Evolutionary conservation across 2,113 vertebrate species (phyloP).

Genomic region (Sula dactylatra): DNA sequence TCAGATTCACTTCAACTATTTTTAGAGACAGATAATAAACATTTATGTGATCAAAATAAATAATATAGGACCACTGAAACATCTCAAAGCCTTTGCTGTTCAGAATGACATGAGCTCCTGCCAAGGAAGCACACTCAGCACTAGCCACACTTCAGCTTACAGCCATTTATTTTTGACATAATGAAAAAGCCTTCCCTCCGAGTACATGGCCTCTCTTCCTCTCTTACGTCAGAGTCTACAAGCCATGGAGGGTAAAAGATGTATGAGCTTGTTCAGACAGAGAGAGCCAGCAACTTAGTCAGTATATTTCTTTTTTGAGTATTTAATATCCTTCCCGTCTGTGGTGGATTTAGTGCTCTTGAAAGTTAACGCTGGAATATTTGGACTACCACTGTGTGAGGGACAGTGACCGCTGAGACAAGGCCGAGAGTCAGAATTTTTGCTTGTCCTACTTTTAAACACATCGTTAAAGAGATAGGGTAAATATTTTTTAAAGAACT

Average conservation of each 20-base stretch:
- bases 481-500: neutral
- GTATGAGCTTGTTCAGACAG: neutral
- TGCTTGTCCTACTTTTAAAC: neutral
- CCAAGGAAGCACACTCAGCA: neutral
- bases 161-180: neutral
- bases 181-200: neutral
- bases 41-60: constrained; percentile 38
- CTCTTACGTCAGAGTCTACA: neutral
- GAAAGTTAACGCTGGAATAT: neutral
- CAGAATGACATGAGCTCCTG: neutral
- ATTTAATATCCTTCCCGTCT: constrained; percentile 13
- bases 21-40: constrained; percentile 25
- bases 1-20: neutral
- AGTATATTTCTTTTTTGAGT: neutral
- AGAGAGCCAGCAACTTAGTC: neutral
- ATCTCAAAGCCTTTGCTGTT: neutral
- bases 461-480: neutral
- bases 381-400: neutral
- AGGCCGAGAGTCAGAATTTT: neutral
- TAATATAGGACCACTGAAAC: constrained; percentile 25
- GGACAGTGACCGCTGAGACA: neutral
- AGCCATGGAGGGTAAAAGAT: neutral
- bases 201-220: neutral
- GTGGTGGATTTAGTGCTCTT: neutral
- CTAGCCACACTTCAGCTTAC: neutral